A percentile compares a stretch with the other conserved stretches of the same genome.
Conservation (phyloP, 1,140 invertebrate species). For the Drosophila setifemur region DNA sequence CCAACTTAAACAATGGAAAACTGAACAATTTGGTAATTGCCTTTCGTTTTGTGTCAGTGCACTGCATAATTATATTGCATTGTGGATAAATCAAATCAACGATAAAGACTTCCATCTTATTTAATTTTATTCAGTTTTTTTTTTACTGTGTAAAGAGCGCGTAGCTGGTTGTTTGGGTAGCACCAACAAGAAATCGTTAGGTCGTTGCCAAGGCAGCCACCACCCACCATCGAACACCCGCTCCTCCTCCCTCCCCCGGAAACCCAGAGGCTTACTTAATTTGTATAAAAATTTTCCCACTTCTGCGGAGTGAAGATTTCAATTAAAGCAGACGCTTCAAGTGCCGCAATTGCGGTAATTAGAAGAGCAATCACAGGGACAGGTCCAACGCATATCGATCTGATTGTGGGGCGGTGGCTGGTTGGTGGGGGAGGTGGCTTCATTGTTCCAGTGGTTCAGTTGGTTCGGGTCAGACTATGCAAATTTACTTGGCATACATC, state of each 20-base stretch:
- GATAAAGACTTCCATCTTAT: too few species aligned
- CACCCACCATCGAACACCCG: not conserved
- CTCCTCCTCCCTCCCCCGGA: not conserved
- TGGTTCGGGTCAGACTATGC: constrained; percentile 40
- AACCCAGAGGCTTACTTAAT: constrained; percentile 27
- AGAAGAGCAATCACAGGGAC: constrained; percentile 51
- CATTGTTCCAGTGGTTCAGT: constrained; percentile 41
- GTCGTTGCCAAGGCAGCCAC: constrained; percentile 56
- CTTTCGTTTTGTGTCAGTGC: too few species aligned
- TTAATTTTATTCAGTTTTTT: not conserved
- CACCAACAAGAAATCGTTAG: constrained; percentile 65
- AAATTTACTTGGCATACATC: constrained; percentile 51
- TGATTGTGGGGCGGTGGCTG: constrained; percentile 15
- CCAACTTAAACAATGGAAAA: too few species aligned
- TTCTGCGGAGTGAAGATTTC: constrained; percentile 36
- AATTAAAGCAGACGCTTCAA: constrained; percentile 57
- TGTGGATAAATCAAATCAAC: too few species aligned
- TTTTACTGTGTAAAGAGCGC: not conserved
- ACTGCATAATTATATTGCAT: too few species aligned
- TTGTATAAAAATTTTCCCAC: constrained; percentile 16
- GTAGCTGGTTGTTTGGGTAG: constrained; percentile 54
- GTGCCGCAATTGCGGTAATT: constrained; percentile 59
- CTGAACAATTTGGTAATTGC: too few species aligned
- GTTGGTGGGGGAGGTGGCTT: constrained; percentile 11
- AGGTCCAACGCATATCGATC: constrained; percentile 55